Base-by-base conservation (phyloP, 2,797 vertebrate genomes). In the Toxotes lorentzi region DNA sequence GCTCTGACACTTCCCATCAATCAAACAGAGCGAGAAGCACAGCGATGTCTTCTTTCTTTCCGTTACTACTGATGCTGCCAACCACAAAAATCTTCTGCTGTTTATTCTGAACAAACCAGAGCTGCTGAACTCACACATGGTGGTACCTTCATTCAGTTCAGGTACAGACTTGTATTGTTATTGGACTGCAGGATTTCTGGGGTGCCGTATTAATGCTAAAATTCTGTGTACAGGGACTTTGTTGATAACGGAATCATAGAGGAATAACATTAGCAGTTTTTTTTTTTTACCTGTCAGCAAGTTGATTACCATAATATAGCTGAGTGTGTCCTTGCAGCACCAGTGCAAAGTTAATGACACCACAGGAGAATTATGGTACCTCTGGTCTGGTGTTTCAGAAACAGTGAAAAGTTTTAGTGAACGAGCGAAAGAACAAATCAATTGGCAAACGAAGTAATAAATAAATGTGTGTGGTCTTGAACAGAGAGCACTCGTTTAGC, bases 281-380 rank as follows among this genome's bases (percentile, higher is more conserved):
- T 16, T 14, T 16, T 57, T 34, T 9, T 23, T 19, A 67, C 23
- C 38, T 17, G 34, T 23, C 48, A 34, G 23, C 16, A 40, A 32
- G 57, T 24, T 53, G 40, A 30, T 30, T 30, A 8, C 16, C 17
- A 19, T 45, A 32, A 12, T 34, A 32, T 3, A 21, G 30, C 43
- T 16, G 53, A 21, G 11, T 14, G 38, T n/a, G 51, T 56, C 51
- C 53, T 56, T 35, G 30, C n/a, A 35, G 30, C 56, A 8, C 12
- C 54, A 45, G 23, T 19, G 45, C 35, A 21, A 41, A 56, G 74
- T 48, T 63, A 32, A 64, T n/a, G 30, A 63, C n/a, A 30, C 60
- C 60, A 51, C 50, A 30, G 19, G 68, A 70, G 56, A 35, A 59
- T 38, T 11, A 9, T 17, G 40, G 47, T 48, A 47, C n/a, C 21